A percentile compares a stretch with the other conserved stretches of the same genome.
Evolutionary conservation across 2,113 vertebrate species (phyloP).

Genomic region (Gymnogyps californianus): DNA sequence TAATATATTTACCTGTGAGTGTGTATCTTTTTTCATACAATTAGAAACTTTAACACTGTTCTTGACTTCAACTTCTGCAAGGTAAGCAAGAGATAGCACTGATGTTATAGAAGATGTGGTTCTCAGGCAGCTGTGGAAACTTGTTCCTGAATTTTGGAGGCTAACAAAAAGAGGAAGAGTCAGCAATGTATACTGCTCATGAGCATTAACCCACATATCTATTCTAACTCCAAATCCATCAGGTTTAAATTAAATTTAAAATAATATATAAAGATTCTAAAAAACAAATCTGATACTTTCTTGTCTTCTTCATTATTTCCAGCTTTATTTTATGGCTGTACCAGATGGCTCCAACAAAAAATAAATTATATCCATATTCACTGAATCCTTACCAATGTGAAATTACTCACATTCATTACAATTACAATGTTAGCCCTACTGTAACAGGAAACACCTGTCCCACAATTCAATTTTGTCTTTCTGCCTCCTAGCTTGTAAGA

Average conservation of each 20-base stretch:
- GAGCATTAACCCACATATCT: not conserved
- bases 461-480: slow-evolving; percentile 12
- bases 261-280: not conserved
- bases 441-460: slow-evolving; percentile 6
- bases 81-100: not conserved
- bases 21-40: not conserved
- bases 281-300: not conserved
- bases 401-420: slow-evolving; percentile 26
- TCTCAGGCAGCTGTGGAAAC: not conserved
- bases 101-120: not conserved
- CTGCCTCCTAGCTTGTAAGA: not conserved
- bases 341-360: not conserved
- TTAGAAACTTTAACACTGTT: not conserved
- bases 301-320: not conserved
- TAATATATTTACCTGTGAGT: not conserved
- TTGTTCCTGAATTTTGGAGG: not conserved
- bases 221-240: not conserved
- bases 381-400: slow-evolving; percentile 18
- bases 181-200: not conserved
- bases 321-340: not conserved
- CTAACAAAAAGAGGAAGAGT: not conserved
- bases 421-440: not conserved
- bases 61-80: not conserved
- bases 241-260: not conserved
- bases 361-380: not conserved